Evolutionary conservation across 2,113 vertebrate genomes (phyloP), one percentile per base, ranked within the genome.

Genomic region (Suncus etruscus): DNA sequence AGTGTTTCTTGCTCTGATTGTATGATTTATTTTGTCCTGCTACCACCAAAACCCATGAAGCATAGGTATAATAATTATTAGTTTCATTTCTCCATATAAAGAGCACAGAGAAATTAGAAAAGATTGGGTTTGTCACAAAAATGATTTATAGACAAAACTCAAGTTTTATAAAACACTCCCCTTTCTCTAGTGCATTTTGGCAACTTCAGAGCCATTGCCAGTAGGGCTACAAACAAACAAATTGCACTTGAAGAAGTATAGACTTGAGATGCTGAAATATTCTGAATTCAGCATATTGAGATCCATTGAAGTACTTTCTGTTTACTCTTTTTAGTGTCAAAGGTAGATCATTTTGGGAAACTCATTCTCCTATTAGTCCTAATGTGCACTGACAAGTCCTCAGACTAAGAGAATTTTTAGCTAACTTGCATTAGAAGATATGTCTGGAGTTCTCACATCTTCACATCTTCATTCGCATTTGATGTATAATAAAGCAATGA

Each of bases 261-360:
- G 69, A 77, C 72, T 83, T 47, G 39, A 86, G 16, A 83, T 78
- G 29, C 70, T 86, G 83, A 94, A 91, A 80, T 92, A 78, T 75
- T 87, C 74, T 82, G 3, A 83, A 54, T 83, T 82, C 79, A 89
- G 25, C 50, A 96, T 83, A 65, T 90, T 61, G 39, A 63, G 27
- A 77, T 27, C 20, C 68, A 39, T 8, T 69, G 6, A 83, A 78
- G 45, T 54, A 54, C 3, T 90, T 50, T 12, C 22, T 1, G 4
- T 73, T 80, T 8, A 82, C 85, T 3, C 6, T 88, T 11, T 89
- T 39, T 16, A 83, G 0, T 18, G n/a, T 82, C 32, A 31, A 79
- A 94, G 24, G 31, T 73, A 1, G 86, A 69, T 20, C 25, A 51
- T 91, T 93, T 91, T 4, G 74, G 9, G 63, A 1, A 73, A 77